Evolutionary conservation across 2,888 invertebrate genomes (phyloP).

Genomic region (Dolichomitus sp.): DNA sequence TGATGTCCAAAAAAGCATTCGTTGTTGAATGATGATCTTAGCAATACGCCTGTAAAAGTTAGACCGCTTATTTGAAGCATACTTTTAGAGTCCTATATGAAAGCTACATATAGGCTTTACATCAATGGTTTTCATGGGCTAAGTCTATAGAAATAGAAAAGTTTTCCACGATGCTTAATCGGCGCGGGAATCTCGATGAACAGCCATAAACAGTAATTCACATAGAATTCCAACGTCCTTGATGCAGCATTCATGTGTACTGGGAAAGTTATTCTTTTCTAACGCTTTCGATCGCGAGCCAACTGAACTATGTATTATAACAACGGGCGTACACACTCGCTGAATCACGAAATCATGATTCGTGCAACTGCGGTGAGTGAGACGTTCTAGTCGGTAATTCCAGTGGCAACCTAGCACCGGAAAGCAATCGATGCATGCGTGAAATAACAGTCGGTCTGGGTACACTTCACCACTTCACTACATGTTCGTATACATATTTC

Average conservation of each 20-base stretch:
- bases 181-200: constrained; percentile 29
- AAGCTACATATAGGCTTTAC: no score
- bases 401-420: constrained; percentile 11
- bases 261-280: constrained; percentile 54
- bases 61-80: no score
- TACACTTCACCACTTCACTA: neutral
- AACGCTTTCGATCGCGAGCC: constrained; percentile 58
- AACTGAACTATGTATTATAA: constrained; percentile 12
- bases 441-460: constrained; percentile 3
- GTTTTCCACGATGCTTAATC: neutral
- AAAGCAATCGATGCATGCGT: constrained; percentile 28
- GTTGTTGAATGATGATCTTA: no score
- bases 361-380: constrained; percentile 1
- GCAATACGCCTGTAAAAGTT: no score
- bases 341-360: constrained; percentile 17
- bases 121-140: neutral
- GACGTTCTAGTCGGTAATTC: neutral
- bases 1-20: no score
- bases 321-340: neutral
- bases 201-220: constrained; percentile 18
- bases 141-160: neutral
- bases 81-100: no score
- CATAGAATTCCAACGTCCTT: constrained; percentile 45
- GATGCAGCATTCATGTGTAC: constrained; percentile 37
- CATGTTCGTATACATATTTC: neutral